Evolutionary conservation across 2,113 vertebrate species (phyloP).

Genomic region (Microtus montanus): DNA sequence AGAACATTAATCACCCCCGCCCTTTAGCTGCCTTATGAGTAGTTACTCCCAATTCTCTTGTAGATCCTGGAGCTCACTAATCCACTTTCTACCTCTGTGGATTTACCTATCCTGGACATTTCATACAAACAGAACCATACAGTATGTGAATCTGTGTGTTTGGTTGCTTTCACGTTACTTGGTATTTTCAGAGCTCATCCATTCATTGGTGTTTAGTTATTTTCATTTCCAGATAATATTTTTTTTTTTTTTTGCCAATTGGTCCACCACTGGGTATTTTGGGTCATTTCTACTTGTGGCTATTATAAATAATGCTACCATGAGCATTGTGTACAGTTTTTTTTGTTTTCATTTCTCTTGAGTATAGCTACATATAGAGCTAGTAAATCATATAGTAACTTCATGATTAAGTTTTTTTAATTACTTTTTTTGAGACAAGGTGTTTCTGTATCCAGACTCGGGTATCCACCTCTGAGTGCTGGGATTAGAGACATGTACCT

Average conservation of each 20-base stretch:
- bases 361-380: background rate
- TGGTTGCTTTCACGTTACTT: background rate
- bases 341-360: constrained; percentile 26
- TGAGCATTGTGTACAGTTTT: background rate
- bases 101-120: background rate
- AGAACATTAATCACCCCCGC: background rate
- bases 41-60: background rate
- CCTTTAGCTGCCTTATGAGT: background rate
- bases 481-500: background rate
- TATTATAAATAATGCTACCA: background rate
- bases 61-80: background rate
- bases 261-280: background rate
- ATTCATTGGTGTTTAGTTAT: background rate
- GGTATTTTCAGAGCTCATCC: background rate
- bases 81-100: background rate
- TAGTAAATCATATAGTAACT: background rate
- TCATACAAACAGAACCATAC: no score
- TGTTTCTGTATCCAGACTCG: background rate
- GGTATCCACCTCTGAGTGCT: background rate
- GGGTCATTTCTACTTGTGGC: background rate
- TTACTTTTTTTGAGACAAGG: background rate
- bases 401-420: background rate
- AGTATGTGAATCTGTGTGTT: background rate
- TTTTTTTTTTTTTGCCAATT: background rate
- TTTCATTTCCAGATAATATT: background rate